Base-by-base conservation (phyloP, 2,797 vertebrate species). In the Coregonus ussuriensis region DNA sequence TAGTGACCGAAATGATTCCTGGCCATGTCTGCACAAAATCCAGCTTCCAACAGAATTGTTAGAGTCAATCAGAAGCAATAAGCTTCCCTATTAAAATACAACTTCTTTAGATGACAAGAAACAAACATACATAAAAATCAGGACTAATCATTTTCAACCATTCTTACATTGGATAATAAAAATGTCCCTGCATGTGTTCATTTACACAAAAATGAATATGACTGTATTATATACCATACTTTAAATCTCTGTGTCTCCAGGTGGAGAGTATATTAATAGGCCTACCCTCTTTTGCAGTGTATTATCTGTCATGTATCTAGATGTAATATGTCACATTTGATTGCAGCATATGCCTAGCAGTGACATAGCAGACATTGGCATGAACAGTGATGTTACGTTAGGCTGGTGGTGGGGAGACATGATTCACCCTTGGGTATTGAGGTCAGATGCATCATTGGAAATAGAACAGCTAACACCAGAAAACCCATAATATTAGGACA, bases 1-100 rank as follows among this genome's bases (percentile, higher is more conserved):
- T 68, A n/a, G 52, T 76, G 78, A 79, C 82, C 82, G 41, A 79
- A 79, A 81, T 71, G 31, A 51, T 67, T 52, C 37, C 51, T 13
- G 31, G 6, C 14, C 52, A 29, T 65, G 52, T 33, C 37, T 74
- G 76, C 74, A 47, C 59, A 47, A 67, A 71, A n/a, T 33, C 59
- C 62, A 62, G 59, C 75, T 14, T 31, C 25, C 62, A 37, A 68
- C 18, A 14, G 15, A 71, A 52, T n/a, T 71, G 21, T 52, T 68
- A 9, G 4, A 53, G 69, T 65, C 74, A 68, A 68, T 77, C 37
- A 15, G 67, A 52, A 67, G 37, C 68, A 77, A 77, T 62, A 35
- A n/a, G 53, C 11, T 7, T n/a, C 31, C 35, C 18, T 7, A 25
- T 77, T 75, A 71, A 66, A 71, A 71, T 41, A 16, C 56, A 37